Percentiles rank a stretch among this genome's conserved stretches.
These are phyloP conservation scores for Scolanthus callimorphus DNA, from an alignment of 92 coral and sea anemone genomes.

Conservation along the genomic window DNA sequence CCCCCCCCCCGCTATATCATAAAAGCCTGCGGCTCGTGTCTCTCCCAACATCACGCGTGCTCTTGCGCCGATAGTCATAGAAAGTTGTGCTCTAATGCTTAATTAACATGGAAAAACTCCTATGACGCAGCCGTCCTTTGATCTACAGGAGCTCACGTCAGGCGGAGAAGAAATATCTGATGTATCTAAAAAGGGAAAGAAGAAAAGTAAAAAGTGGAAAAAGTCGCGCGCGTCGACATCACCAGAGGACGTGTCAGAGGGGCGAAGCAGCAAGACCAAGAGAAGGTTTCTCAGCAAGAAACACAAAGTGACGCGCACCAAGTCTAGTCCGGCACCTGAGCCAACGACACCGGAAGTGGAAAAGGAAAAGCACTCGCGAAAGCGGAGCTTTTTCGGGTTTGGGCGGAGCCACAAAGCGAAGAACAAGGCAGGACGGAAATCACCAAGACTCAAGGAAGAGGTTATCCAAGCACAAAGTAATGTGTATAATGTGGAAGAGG, in stretches of 20 bases:
- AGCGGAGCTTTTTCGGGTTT: conserved; percentile 36
- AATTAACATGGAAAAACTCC: neutral
- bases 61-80: too few relatives aligned
- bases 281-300: conserved; percentile 10
- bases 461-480: conserved; percentile 6
- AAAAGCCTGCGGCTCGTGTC: too few relatives aligned
- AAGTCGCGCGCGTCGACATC: conserved; percentile 4
- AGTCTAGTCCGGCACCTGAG: conserved; percentile 15
- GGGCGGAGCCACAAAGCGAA: conserved; percentile 20
- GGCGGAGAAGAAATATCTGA: conserved; percentile 39
- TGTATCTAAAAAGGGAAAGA: conserved; percentile 2
- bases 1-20: too few relatives aligned
- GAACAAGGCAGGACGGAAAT: conserved; percentile 23
- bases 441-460: conserved; percentile 7
- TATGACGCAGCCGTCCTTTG: too few relatives aligned
- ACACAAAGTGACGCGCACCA: conserved; percentile 6
- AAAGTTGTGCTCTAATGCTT: too few relatives aligned
- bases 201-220: conserved; percentile 4
- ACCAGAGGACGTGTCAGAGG: conserved; percentile 19
- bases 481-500: conserved; percentile 24
- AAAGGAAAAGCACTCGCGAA: conserved; percentile 17
- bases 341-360: conserved; percentile 5
- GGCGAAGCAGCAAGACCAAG: conserved; percentile 3
- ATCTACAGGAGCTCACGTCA: conserved; percentile 21
- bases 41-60: too few relatives aligned